Percentiles rank a stretch among this genome's conserved stretches.
These are phyloP conservation scores for Calcarius lapponicus DNA, from an alignment of 2,797 vertebrate genomes.

Conservation along the genomic window DNA sequence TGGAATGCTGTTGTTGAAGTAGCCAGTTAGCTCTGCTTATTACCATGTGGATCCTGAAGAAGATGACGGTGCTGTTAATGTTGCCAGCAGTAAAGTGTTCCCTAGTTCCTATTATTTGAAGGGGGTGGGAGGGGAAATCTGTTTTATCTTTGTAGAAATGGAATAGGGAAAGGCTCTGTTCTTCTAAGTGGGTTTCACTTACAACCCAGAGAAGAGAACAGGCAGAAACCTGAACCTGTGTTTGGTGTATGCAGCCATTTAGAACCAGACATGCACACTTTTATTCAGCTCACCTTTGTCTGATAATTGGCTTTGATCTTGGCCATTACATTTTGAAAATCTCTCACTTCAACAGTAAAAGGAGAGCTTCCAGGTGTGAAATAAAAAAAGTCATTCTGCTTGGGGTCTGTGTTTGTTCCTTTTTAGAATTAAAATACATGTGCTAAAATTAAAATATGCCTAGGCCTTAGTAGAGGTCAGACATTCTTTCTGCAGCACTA, in stretches of 20 bases:
- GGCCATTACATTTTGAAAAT: background rate
- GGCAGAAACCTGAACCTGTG: background rate
- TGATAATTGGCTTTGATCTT: background rate
- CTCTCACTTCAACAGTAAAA: background rate
- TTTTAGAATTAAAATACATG: background rate
- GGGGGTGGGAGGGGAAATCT: accelerated
- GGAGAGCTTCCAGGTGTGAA: background rate
- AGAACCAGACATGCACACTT: background rate
- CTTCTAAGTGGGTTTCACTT: background rate
- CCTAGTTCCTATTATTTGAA: background rate
- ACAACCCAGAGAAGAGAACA: background rate
- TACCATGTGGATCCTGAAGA: background rate
- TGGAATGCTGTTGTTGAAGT: background rate
- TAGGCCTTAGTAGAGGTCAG: background rate
- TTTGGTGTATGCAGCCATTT: background rate
- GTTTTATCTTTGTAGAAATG: background rate
- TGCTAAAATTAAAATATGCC: background rate
- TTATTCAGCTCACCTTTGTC: background rate
- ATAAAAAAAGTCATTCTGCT: background rate
- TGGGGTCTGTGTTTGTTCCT: background rate
- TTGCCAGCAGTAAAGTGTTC: background rate
- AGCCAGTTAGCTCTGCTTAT: background rate
- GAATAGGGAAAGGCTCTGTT: background rate
- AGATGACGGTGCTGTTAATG: background rate
- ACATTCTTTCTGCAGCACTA: background rate